Percentiles rank a stretch among this genome's conserved stretches.
Evolutionary conservation across 2,797 vertebrate genomes (phyloP).

Genomic region (Lepus townsendii): DNA sequence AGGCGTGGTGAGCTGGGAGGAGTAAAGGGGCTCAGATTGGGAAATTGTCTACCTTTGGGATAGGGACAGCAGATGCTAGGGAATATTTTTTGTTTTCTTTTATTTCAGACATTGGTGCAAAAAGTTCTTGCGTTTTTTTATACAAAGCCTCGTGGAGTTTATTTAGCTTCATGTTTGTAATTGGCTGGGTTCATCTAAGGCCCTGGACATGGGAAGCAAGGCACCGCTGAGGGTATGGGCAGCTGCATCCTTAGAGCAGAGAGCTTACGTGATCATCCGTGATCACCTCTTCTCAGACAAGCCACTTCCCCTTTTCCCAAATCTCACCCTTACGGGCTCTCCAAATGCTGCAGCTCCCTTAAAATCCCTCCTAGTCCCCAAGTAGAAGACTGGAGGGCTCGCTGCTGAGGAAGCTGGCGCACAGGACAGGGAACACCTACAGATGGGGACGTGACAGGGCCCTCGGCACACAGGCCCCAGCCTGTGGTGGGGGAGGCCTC

Average conservation of each 20-base stretch:
- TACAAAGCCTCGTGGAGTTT: neutral
- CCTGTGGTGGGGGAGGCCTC: too few relatives aligned
- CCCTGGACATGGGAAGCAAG: neutral
- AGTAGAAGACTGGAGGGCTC: neutral
- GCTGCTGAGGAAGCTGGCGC: neutral
- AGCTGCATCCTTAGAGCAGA: neutral
- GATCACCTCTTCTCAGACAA: neutral
- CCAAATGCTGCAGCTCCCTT: neutral
- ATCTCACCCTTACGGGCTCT: neutral
- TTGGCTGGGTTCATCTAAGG: neutral
- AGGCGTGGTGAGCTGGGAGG: neutral
- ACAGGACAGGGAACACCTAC: neutral
- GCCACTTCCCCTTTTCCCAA: neutral
- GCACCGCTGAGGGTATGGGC: neutral
- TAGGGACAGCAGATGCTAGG: neutral
- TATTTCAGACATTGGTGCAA: conserved; percentile 8
- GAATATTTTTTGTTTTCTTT: conserved; percentile 25
- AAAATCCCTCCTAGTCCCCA: neutral
- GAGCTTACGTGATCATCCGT: neutral
- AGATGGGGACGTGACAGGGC: too few relatives aligned
- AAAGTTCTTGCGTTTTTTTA: conserved; percentile 38
- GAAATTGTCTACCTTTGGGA: neutral
- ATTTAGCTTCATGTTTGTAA: conserved; percentile 4
- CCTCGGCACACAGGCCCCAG: too few relatives aligned
- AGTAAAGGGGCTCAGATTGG: neutral